Conservation (phyloP, 2,113 vertebrate species). For the Phalacrocorax pelagicus region DNA sequence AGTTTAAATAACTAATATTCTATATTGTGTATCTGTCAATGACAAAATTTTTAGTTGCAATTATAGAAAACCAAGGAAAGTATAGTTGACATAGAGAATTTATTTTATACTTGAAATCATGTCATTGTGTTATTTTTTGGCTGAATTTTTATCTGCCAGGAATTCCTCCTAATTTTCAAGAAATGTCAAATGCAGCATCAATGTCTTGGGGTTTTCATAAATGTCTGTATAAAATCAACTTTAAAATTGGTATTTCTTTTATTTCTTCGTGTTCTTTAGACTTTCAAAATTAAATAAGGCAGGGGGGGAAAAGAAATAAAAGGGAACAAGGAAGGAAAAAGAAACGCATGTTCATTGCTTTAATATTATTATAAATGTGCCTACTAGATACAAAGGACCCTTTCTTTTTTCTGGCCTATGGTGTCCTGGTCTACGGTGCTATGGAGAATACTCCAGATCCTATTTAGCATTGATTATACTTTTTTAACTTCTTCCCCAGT, state of each 20-base stretch:
- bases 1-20: not conserved
- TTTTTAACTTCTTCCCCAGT: not conserved
- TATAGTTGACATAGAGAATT: not conserved
- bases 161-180: not conserved
- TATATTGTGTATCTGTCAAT: not conserved
- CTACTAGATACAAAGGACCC: not conserved
- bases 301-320: no score
- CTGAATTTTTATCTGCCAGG: not conserved
- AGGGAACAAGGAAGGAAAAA: not conserved
- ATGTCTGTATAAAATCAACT: not conserved
- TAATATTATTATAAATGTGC: not conserved
- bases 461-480: not conserved
- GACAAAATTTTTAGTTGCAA: not conserved
- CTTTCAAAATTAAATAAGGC: not conserved
- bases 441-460: not conserved
- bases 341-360: fast-evolving
- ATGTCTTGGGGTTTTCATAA: not conserved
- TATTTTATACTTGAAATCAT: not conserved
- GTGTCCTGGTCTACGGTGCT: not conserved
- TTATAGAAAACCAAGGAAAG: not conserved
- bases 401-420: not conserved
- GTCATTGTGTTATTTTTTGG: not conserved
- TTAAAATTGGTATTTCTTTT: not conserved
- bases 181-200: not conserved
- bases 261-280: not conserved